Conservation (phyloP, 2,888 invertebrate species). For the Antitype chi region DNA sequence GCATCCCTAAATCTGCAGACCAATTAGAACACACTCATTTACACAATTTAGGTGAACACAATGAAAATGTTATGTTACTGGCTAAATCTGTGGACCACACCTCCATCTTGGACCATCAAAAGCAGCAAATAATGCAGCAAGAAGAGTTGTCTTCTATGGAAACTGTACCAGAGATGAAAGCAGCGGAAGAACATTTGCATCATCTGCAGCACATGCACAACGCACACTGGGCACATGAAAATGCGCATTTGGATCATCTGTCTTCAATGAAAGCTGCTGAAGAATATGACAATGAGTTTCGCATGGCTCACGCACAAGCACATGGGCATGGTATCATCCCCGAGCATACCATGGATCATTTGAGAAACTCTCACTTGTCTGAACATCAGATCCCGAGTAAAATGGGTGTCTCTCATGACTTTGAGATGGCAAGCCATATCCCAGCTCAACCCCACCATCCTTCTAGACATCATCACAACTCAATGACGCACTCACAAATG, state of each 20-base stretch:
- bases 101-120: conserved; percentile 35
- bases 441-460: conserved; percentile 48
- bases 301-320: conserved; percentile 11
- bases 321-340: conserved; percentile 26
- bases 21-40: conserved; percentile 27
- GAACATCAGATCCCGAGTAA: conserved; percentile 50
- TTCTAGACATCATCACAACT: conserved; percentile 49
- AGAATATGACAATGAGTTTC: conserved; percentile 50
- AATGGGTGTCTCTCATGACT: conserved; percentile 47
- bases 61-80: conserved; percentile 47
- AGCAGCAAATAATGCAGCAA: conserved; percentile 38
- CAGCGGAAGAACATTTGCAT: conserved; percentile 53
- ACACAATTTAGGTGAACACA: conserved; percentile 34
- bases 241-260: conserved; percentile 47
- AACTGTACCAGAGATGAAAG: conserved; percentile 52
- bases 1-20: conserved; percentile 48
- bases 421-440: conserved; percentile 37
- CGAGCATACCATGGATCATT: conserved; percentile 44
- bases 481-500: conserved; percentile 70
- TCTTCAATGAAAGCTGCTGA: conserved; percentile 62
- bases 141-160: conserved; percentile 15
- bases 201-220: conserved; percentile 48
- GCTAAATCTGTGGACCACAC: conserved; percentile 57
- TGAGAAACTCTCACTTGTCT: conserved; percentile 40
- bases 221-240: conserved; percentile 56